Conservation (phyloP, 1,140 invertebrate species). For the Drosophila sturtevanti region DNA sequence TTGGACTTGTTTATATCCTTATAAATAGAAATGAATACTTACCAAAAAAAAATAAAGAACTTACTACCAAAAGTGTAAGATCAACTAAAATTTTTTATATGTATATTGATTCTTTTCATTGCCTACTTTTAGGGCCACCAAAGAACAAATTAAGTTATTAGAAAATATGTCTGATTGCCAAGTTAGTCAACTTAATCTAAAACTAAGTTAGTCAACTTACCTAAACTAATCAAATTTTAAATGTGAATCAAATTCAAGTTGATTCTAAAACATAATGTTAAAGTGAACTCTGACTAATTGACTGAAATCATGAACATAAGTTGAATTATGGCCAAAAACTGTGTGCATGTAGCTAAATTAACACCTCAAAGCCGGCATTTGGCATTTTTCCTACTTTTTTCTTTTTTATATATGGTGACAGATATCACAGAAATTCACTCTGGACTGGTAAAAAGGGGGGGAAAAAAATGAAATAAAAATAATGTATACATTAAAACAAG, state of each 20-base stretch:
- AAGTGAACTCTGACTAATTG: conserved; percentile 36
- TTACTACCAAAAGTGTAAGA: too few species aligned
- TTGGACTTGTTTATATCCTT: too few species aligned
- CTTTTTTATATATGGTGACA: conserved; percentile 64
- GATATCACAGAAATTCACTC: conserved; percentile 54
- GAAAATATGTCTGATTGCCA: too few species aligned
- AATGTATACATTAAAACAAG: background rate
- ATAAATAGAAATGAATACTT: too few species aligned
- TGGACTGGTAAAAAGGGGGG: conserved; percentile 45
- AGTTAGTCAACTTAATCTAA: too few species aligned
- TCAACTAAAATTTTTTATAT: background rate
- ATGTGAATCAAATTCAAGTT: background rate
- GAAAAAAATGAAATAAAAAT: conserved; percentile 9
- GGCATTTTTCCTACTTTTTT: conserved; percentile 44
- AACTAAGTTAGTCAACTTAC: too few species aligned
- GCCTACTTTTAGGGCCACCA: too few species aligned
- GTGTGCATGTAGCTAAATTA: conserved; percentile 60
- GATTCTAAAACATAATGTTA: background rate
- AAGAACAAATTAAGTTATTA: too few species aligned
- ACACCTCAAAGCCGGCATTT: conserved; percentile 59
- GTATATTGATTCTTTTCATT: too few species aligned
- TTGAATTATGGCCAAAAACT: conserved; percentile 51
- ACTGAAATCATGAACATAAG: conserved; percentile 44
- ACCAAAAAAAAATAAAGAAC: too few species aligned
- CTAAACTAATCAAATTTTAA: too few species aligned